A percentile compares a stretch with the other conserved stretches of the same genome.
These are phyloP conservation scores for Neolamprologus multifasciatus DNA, from an alignment of 2,797 vertebrate species.

Conservation along the genomic window DNA sequence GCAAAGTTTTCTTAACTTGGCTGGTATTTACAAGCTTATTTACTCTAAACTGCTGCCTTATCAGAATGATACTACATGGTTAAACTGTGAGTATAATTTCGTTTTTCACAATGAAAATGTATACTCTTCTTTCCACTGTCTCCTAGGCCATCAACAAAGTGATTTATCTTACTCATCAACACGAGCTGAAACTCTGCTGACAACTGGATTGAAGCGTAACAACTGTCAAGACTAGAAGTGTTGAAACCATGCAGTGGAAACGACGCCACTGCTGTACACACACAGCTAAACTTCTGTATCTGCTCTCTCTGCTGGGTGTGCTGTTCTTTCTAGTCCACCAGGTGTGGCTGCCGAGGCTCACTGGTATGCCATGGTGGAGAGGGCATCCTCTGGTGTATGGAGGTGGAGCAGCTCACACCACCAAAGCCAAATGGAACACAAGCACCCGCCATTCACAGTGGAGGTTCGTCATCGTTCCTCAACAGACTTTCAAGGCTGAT, in stretches of 20 bases:
- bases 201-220: not conserved
- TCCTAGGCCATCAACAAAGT: not conserved
- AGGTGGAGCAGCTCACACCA: conserved; percentile 52
- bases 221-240: conserved; percentile 60
- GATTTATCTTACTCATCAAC: not conserved
- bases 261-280: conserved; percentile 85
- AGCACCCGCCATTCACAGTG: conserved; percentile 67
- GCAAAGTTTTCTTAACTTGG: not conserved
- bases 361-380: conserved; percentile 64
- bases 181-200: not conserved
- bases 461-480: conserved; percentile 74
- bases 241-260: conserved; percentile 69
- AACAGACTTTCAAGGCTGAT: conserved; percentile 67
- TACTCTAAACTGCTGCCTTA: not conserved
- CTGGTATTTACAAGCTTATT: not conserved
- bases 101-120: not conserved
- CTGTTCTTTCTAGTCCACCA: conserved; percentile 84
- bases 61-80: not conserved
- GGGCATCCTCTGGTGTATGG: conserved; percentile 80
- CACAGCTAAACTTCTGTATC: conserved; percentile 78
- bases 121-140: not conserved
- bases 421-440: conserved; percentile 75
- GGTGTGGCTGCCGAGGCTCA: conserved; percentile 79
- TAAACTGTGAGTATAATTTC: not conserved
- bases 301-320: conserved; percentile 81